These are phyloP conservation scores for Aspidiotus destructor DNA, from an alignment of 2,888 invertebrate genomes.

Conservation along the genomic window DNA sequence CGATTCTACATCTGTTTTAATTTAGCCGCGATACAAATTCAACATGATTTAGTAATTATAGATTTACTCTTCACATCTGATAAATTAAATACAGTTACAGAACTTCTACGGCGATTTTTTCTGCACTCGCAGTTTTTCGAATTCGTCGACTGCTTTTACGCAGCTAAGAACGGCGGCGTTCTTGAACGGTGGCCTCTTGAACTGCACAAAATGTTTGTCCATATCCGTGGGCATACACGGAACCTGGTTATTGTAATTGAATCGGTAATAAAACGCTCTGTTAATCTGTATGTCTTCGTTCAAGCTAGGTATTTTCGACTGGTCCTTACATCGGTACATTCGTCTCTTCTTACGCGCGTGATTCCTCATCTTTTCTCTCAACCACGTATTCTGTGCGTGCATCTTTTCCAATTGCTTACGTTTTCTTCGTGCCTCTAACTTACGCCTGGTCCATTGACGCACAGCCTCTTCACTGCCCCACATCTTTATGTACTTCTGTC, in stretches of 20 bases:
- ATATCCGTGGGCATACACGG: slow-evolving; percentile 16
- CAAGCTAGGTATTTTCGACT: slow-evolving; percentile 6
- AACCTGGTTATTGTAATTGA: slow-evolving; percentile 20
- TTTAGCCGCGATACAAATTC: too few species aligned
- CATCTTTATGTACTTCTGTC: slow-evolving; percentile 2
- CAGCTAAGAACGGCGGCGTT: not conserved
- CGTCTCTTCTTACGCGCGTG: slow-evolving; percentile 17
- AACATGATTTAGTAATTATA: too few species aligned
- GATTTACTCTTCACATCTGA: too few species aligned
- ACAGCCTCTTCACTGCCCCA: slow-evolving; percentile 26
- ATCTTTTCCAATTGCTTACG: slow-evolving; percentile 16
- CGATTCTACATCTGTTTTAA: too few species aligned
- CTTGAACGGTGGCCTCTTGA: slow-evolving; percentile 24
- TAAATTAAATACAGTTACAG: too few species aligned
- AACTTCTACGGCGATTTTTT: too few species aligned
- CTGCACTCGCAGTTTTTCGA: slow-evolving; percentile 20
- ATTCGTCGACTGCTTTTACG: slow-evolving; percentile 18
- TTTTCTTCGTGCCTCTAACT: slow-evolving; percentile 18
- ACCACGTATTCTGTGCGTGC: slow-evolving; percentile 3
- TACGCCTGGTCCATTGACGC: not conserved
- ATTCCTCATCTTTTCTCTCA: slow-evolving; percentile 9
- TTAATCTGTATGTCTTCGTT: slow-evolving; percentile 11
- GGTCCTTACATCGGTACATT: slow-evolving; percentile 10
- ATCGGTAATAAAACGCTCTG: slow-evolving; percentile 13
- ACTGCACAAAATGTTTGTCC: slow-evolving; percentile 17